Evolutionary conservation across 2,797 vertebrate species (phyloP).

Genomic region (Nasua narica): DNA sequence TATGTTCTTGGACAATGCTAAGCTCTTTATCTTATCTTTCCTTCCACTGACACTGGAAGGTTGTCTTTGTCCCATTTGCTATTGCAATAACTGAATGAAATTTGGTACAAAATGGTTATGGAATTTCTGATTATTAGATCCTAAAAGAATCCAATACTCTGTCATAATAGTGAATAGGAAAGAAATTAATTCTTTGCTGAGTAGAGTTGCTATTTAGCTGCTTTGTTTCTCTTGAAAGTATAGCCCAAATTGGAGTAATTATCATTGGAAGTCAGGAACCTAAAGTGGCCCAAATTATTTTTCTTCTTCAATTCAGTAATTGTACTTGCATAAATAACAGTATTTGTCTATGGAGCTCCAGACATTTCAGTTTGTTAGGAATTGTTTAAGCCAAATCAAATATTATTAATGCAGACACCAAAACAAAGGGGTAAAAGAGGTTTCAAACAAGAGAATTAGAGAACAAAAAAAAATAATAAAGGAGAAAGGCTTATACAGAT

Average conservation of each 20-base stretch:
- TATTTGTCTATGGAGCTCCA: conserved; percentile 65
- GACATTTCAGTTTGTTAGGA: conserved; percentile 66
- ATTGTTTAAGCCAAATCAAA: conserved; percentile 57
- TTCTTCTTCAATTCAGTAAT: conserved; percentile 71
- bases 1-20: background rate
- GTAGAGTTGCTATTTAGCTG: conserved; percentile 49
- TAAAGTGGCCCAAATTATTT: conserved; percentile 73
- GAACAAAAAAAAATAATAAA: background rate
- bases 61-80: conserved; percentile 49
- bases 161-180: conserved; percentile 41
- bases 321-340: conserved; percentile 74
- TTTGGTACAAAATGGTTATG: conserved; percentile 22
- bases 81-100: conserved; percentile 65
- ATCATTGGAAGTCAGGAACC: conserved; percentile 66
- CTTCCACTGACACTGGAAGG: conserved; percentile 31
- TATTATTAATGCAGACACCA: conserved; percentile 65
- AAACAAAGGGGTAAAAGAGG: conserved; percentile 49
- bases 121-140: conserved; percentile 57
- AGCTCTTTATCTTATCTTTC: conserved; percentile 28
- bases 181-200: conserved; percentile 59
- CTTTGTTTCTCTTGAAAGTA: conserved; percentile 62
- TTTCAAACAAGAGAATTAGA: conserved; percentile 46
- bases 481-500: background rate
- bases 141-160: conserved; percentile 43
- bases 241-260: conserved; percentile 68